A percentile compares a stretch with the other conserved stretches of the same genome.
These are phyloP conservation scores for Papilio helenus DNA, from an alignment of 1,140 invertebrate species.

Conservation along the genomic window DNA sequence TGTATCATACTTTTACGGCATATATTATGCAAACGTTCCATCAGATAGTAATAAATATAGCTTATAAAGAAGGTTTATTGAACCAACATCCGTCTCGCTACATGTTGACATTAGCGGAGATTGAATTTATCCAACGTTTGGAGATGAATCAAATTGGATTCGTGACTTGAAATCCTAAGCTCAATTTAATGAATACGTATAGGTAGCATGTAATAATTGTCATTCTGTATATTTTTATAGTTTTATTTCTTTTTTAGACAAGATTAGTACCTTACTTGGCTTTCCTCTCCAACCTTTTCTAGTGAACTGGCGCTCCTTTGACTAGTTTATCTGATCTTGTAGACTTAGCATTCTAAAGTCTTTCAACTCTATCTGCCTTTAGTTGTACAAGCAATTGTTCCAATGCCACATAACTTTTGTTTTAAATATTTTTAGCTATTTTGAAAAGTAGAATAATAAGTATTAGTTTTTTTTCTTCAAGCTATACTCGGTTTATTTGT, in stretches of 20 bases:
- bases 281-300: no score
- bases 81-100: background rate
- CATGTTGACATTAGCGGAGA: conserved; percentile 22
- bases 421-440: no score
- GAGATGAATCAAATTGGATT: conserved; percentile 31
- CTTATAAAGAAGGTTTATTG: background rate
- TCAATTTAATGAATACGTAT: background rate
- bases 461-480: no score
- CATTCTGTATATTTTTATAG: background rate
- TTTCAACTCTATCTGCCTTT: no score
- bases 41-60: background rate
- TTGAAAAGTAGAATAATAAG: no score
- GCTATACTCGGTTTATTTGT: background rate
- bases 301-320: no score
- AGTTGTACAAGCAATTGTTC: no score
- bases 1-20: no score
- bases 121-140: conserved; percentile 26
- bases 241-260: background rate
- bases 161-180: conserved; percentile 29
- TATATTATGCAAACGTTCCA: background rate
- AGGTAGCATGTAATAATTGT: background rate
- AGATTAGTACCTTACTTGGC: no score
- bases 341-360: no score
- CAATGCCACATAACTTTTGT: no score
- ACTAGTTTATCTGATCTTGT: no score